Evolutionary conservation across 2,888 invertebrate genomes (phyloP), one percentile per base, ranked within the genome.

Genomic region (Meloe dianella): DNA sequence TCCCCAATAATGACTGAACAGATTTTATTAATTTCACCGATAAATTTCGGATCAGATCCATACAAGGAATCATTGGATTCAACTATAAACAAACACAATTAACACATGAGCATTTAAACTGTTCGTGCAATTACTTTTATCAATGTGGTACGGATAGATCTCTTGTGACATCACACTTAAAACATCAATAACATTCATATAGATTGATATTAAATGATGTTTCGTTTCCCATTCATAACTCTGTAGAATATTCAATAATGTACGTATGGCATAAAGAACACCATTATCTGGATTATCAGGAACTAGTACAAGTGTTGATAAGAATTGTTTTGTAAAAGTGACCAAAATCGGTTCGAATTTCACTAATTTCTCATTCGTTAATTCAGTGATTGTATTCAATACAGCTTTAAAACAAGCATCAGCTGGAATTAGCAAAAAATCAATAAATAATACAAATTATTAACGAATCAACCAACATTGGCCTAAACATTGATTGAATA

Each of bases 371-470:
- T 95, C 94, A 71, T 91, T 84, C 75, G 93, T 88, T 77, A 96
- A 86, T 74, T 95, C 94, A 0, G 91, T 89, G 71, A 97, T 88
- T 60, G 95, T 85, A 67, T 89, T 89, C 20, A 98, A 87, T 0
- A 95, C 91, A 30, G 95, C 94, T 84, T 96, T 96, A 77, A 97
- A 93, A 82, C 96, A 96, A 2, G 96, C 94, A 86, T 98, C 97
- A 65, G 95, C 97, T 95, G 78, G 12, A 51, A 51, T 22, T 22
- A 47, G 6, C 1, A 1, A 3, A 22, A 10, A 10, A 30, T 30
- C 8, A 54, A 56, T 24, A 29, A 35, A 54, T 24, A 56, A 17
- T 20, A 47, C 8, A 35, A 41, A 24, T 51, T 3, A 1, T 38
- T 47, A 61, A 64, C 58, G 59, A 29, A 22, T 61, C 20, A 14